Base-by-base conservation (phyloP, 1,140 invertebrate species). In the Ceratina calcarata region DNA sequence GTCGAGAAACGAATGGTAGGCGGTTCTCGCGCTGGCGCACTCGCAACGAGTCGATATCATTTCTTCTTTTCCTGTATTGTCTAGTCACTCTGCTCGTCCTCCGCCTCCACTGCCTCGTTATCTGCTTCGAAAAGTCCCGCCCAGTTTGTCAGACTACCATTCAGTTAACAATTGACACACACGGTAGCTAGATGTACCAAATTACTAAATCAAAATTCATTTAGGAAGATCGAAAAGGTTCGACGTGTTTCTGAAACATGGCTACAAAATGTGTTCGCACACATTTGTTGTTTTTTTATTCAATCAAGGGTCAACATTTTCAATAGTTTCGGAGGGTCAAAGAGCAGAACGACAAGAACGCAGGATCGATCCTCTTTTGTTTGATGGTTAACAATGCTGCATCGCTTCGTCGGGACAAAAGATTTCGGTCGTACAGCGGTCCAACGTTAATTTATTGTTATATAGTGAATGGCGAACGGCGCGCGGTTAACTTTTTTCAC, bases 11-110 rank as follows among this genome's bases (percentile, higher is more conserved):
- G 73, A 64, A 66, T 27, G 58, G 83, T 88, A 90, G 90, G 91
- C 90, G 90, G 87, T 88, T 74, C 89, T 85, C 85, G 88, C 89
- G 87, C 89, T 84, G 80, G 90, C 90, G 89, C 90, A 91, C 83
- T 86, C 71, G 71, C 70, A n/a, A 78, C 79, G 57, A 45, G 37
- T 67, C 80, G 75, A 80, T 86, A 84, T 78, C 78, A 68, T 82
- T 85, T 80, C 84, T 84, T 84, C 74, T 81, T 84, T 82, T 84
- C 70, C 80, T 83, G 84, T 86, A 87, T 90, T 91, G 88, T 91
- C 90, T 91, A 89, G 87, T 90, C 86, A 86, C 62, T 51, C 20
- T 89, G 86, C 87, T 88, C 89, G 88, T 89, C 89, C 86, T 88
- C 80, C 64, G 62, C 77, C 76, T 66, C 69, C 83, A 78, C 75